A percentile compares a stretch with the other conserved stretches of the same genome.
These are phyloP conservation scores for Zaprionus tsacasi DNA, from an alignment of 1,140 invertebrate genomes.

Conservation along the genomic window DNA sequence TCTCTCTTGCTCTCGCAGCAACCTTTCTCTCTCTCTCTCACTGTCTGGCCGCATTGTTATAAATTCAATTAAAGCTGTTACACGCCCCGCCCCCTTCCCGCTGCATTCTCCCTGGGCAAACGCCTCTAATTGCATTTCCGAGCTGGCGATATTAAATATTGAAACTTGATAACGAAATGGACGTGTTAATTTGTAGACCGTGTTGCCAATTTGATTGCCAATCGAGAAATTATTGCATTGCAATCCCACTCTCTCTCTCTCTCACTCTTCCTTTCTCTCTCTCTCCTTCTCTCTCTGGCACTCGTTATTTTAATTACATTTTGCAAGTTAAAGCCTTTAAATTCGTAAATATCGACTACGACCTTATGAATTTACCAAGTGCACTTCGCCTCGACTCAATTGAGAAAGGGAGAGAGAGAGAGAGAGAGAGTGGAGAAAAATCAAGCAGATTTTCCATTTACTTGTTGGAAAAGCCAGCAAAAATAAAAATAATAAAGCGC, in stretches of 20 bases:
- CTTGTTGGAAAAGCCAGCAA: not conserved
- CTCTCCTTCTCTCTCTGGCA: not conserved
- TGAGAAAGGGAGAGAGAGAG: not conserved
- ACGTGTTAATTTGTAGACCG: conserved; percentile 58
- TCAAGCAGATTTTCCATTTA: conserved; percentile 1
- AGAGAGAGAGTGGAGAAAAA: not conserved
- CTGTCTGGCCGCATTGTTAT: conserved; percentile 26
- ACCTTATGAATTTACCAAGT: conserved; percentile 1
- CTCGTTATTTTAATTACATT: conserved; percentile 71
- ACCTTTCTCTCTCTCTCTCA: not conserved
- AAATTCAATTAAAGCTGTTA: conserved; percentile 53
- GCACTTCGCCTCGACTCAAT: not conserved
- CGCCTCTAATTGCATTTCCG: conserved; percentile 57
- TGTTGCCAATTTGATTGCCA: conserved; percentile 49
- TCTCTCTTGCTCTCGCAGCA: not conserved
- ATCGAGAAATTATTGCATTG: conserved; percentile 68
- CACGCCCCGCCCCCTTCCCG: not conserved
- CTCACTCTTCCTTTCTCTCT: not conserved
- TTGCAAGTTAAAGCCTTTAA: conserved; percentile 14
- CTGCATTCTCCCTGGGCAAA: conserved; percentile 15
- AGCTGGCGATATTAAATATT: conserved; percentile 27
- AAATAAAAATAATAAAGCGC: conserved; percentile 1
- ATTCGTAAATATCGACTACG: not conserved
- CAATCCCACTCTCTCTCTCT: conserved; percentile 25
- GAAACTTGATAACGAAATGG: conserved; percentile 34